Evolutionary conservation across 1,140 invertebrate species (phyloP), one percentile per base, ranked within the genome.

Genomic region (Zaprionus inermis): DNA sequence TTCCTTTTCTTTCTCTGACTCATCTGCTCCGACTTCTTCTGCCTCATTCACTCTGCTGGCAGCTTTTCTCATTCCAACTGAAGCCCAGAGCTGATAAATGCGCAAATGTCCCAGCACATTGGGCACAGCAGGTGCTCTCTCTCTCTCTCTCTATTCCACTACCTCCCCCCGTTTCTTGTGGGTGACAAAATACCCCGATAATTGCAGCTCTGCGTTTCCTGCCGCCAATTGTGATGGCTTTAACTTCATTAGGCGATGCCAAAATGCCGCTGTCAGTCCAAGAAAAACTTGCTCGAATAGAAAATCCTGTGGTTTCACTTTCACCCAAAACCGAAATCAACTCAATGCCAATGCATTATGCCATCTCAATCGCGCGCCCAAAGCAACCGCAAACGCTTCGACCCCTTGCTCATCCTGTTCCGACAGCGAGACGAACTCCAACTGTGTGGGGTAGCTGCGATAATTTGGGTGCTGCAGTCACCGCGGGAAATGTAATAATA

Each of bases 401-500:
- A 28, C 54, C 34, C 57, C 36, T 28, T 32, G 1, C 44, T 54
- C 55, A 5, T 20, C 30, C 16, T 14, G 16, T 20, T 3, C 20
- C 3, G 11, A 24, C n/a, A 49, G 41, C 30, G 55, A 52, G 28
- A 58, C 18, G 20, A 28, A 44, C 57, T 52, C 66, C 66, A 60
- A 69, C 66, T 69, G 51, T 55, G 56, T 51, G 77, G 81, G 81
- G 81, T 84, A 76, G 81, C 81, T 84, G 81, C 65, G 81, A 84
- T 84, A 84, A 84, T 84, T 84, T 84, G 81, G 81, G 77, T 84
- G 81, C 81, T 69, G 61, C 74, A 49, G 44, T 70, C 81, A 76
- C 81, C 71, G 66, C 81, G 81, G 81, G 81, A 85, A 85, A 86
- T 78, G 75, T 78, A 86, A 85, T 85, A 85, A 85, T 85, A 85